Base-by-base conservation (phyloP, 2,113 vertebrate species). In the Oenanthe melanoleuca region DNA sequence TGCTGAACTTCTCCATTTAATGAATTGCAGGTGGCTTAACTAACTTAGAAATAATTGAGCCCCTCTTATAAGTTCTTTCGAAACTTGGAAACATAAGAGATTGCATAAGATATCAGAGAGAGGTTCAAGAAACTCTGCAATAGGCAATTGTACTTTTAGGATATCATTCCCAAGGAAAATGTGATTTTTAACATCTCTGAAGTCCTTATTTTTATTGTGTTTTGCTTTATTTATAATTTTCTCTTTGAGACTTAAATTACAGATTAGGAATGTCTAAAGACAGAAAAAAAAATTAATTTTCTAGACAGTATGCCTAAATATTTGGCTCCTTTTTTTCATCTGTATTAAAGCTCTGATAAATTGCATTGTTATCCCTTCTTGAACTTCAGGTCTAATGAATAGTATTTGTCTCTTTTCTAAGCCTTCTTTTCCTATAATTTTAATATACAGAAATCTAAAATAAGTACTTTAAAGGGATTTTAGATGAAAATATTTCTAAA, bases 41-140 rank as follows among this genome's bases (percentile, higher is more conserved):
- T 70, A 91, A 61, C 11, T 84, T 56, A 61, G 81, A 73, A 94
- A 91, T 80, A 69, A 77, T 95, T 95, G 63, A 88, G 21, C 4
- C 5, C 6, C 8, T 72, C 70, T 73, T 75, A 34, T 87, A 85
- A 89, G 42, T 87, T 66, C 31, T 80, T 91, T 79, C 73, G 37
- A 83, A 79, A 84, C 12, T 57, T 85, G 8, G 14, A 85, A 86
- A 69, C 40, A 21, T 7, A 59, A 42, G 11, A 4, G 13, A n/a
- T 66, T 61, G 38, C 16, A n/a, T 31, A 37, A 78, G 42, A 61
- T 50, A 64, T 61, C 69, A 78, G 56, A 87, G n/a, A 55, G 11
- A 60, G 8, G 2, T 38, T 81, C 40, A 75, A 65, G 59, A 87
- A 92, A 80, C 14, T 52, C 37, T 82, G 13, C 25, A 59, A 13